Evolutionary conservation across 2,888 invertebrate genomes (phyloP).

Genomic region (Rhogogaster chlorosoma): DNA sequence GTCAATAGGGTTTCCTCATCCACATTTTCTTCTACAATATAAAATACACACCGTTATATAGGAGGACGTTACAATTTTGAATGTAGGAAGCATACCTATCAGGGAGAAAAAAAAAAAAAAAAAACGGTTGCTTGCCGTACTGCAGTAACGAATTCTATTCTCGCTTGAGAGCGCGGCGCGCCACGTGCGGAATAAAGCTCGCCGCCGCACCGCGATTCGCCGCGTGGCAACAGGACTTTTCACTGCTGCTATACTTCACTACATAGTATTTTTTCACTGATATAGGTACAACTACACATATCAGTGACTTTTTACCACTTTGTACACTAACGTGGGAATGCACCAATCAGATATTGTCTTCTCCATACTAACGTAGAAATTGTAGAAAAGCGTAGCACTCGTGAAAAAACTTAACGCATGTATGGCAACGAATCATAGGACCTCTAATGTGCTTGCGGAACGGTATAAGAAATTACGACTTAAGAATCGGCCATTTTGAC

Average conservation of each 20-base stretch:
- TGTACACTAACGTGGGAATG: not conserved
- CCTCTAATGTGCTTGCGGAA: no score
- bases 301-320: not conserved
- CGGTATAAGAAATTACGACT: not conserved
- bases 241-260: not conserved
- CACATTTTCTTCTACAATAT: constrained; percentile 21
- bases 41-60: not conserved
- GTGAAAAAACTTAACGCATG: not conserved
- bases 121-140: not conserved
- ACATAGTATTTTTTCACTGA: not conserved
- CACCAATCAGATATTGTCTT: no score
- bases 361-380: not conserved
- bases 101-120: not conserved
- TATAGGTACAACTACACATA: not conserved
- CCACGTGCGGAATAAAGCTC: not conserved
- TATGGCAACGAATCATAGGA: not conserved
- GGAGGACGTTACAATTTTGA: not conserved
- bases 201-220: not conserved
- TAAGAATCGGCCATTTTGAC: not conserved
- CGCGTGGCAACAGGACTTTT: not conserved
- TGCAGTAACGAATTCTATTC: not conserved
- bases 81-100: not conserved
- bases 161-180: not conserved
- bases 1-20: constrained; percentile 11
- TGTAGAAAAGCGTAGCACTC: not conserved